Evolutionary conservation across 2,888 invertebrate genomes (phyloP), one percentile per base, ranked within the genome.

Genomic region (Lasioglossum zephyrum): DNA sequence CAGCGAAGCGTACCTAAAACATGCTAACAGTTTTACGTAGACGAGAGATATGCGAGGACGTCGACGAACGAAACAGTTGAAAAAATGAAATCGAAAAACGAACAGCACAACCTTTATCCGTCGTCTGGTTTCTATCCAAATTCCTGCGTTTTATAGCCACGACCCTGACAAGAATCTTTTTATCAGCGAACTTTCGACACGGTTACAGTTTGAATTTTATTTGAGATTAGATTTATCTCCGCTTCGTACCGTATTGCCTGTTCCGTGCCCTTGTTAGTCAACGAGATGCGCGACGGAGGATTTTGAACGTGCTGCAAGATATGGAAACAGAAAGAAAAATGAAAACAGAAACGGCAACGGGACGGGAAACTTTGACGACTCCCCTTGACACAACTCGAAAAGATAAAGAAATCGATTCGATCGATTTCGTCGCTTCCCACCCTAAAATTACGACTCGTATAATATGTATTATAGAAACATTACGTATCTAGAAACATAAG

Each of bases 101-200:
- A 22, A 60, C 31, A 39, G 9, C 73, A 6, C 41, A 47, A 66
- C 84, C 84, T 83, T 18, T 57, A 31, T 26, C 8, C 57, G 26
- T 31, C 77, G 47, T 74, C 66, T 72, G 53, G 31, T 11, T 63
- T 53, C 36, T 47, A 69, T 41, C 39, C 16, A 39, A 74, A 47
- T 73, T 47, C 26, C 16, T 44, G 36, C 44, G 57, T 78, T 60
- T 66, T 53, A 47, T 13, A 73, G 18, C 13, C 74, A 9, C n/a
- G 41, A 26, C 36, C 36, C 66, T 18, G 18, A 3, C 49, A 77
- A 31, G 22, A 31, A 44, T 57, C 1, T 47, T 69, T 16, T 85
- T 73, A 85, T 79, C 76, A 36, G 0, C 11, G 5, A 41, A 79
- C 16, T 77, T 85, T 85, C 31, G 70, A 85, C 39, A 47, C 11